Evolutionary conservation across 2,797 vertebrate genomes (phyloP).

Genomic region (Miichthys miiuy): DNA sequence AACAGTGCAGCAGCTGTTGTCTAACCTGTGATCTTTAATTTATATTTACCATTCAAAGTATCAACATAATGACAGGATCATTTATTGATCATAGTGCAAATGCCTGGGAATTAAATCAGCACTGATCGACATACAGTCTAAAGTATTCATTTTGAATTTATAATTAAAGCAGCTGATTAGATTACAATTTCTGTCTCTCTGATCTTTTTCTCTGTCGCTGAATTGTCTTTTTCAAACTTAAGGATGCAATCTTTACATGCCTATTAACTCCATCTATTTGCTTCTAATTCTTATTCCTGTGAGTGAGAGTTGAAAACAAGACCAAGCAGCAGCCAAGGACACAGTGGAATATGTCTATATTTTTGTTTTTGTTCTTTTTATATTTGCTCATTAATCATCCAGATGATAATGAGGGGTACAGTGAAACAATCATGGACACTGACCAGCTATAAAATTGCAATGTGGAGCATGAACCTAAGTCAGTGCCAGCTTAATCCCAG

Average conservation of each 20-base stretch:
- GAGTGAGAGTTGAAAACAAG: slow-evolving; percentile 15
- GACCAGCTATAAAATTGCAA: slow-evolving; percentile 6
- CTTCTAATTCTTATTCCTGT: slow-evolving; percentile 5
- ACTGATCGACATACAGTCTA: background rate
- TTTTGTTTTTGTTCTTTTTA: background rate
- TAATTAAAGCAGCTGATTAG: slow-evolving; percentile 10
- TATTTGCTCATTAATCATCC: slow-evolving; percentile 19
- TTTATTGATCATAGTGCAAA: background rate
- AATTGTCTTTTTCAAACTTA: background rate
- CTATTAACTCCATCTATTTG: slow-evolving; percentile 36
- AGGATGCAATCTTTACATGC: slow-evolving; percentile 22
- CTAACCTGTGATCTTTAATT: slow-evolving; percentile 10
- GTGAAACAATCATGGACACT: slow-evolving; percentile 15
- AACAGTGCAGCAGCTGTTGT: background rate
- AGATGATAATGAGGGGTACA: slow-evolving; percentile 4
- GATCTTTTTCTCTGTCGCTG: slow-evolving; percentile 16
- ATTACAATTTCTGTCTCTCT: background rate
- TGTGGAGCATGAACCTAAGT: background rate
- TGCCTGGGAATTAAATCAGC: background rate
- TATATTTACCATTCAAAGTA: slow-evolving; percentile 1
- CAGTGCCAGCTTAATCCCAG: background rate
- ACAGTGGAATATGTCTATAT: slow-evolving; percentile 1
- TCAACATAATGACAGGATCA: background rate
- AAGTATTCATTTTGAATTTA: background rate
- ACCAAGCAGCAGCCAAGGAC: slow-evolving; percentile 10